A percentile compares a stretch with the other conserved stretches of the same genome.
Evolutionary conservation across 2,888 invertebrate genomes (phyloP).

Genomic region (Tupiocoris notatus): DNA sequence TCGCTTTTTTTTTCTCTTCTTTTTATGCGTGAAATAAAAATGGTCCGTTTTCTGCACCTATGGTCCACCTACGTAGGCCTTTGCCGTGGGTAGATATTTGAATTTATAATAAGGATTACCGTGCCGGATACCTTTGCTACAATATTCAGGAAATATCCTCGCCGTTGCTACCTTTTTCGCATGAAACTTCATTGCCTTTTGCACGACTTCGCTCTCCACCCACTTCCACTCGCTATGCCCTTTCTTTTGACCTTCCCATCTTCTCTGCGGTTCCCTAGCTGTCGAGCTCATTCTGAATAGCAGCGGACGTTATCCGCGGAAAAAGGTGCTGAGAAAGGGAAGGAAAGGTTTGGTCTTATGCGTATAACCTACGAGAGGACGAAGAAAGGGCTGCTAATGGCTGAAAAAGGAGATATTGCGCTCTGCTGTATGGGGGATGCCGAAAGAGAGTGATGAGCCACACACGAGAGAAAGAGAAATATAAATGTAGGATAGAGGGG

Average conservation of each 20-base stretch:
- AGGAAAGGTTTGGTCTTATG: neutral
- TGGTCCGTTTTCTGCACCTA: neutral
- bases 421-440: neutral
- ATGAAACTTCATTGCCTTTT: neutral
- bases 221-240: too few relatives aligned
- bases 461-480: neutral
- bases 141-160: slow-evolving; percentile 29
- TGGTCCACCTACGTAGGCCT: neutral
- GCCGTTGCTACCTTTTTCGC: neutral
- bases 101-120: slow-evolving; percentile 40
- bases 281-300: neutral
- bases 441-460: neutral
- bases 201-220: neutral
- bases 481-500: too few relatives aligned
- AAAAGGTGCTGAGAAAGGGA: neutral
- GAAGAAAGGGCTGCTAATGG: neutral
- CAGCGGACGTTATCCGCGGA: neutral
- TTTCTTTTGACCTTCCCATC: too few relatives aligned
- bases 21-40: neutral
- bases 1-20: slow-evolving; percentile 9
- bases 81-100: slow-evolving; percentile 31
- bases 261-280: neutral
- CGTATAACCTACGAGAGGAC: neutral
- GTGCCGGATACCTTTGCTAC: slow-evolving; percentile 17
- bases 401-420: neutral